phyloP scores from a whole-genome alignment of 2,797 vertebrate species.

The Mus minutoides region DNA sequence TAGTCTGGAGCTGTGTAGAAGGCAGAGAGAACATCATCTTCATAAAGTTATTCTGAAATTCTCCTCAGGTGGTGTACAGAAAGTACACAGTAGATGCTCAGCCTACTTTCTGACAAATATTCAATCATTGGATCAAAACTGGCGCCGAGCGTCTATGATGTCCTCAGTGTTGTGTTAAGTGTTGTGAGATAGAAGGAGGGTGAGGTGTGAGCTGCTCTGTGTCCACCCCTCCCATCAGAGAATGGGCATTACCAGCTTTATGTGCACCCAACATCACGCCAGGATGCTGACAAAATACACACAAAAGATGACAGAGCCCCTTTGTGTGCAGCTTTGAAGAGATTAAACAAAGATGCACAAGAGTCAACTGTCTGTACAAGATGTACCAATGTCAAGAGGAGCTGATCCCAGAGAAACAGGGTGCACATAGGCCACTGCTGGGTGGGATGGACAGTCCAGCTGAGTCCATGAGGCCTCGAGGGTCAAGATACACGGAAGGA shows the following conservation, averaged over 20 bases:
- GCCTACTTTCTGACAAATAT: neutral
- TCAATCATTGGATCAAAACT: neutral
- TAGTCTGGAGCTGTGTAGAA: too few relatives aligned
- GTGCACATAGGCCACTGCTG: fast-evolving
- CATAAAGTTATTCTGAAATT: neutral
- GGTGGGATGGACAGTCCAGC: neutral
- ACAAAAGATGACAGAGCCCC: neutral
- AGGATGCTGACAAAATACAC: neutral
- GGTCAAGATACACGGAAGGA: neutral
- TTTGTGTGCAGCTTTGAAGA: neutral
- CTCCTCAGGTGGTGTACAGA: neutral
- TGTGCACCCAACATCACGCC: neutral
- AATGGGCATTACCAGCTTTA: neutral
- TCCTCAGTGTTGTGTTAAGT: neutral
- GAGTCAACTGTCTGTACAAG: neutral
- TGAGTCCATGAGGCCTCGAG: neutral
- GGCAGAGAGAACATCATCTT: neutral
- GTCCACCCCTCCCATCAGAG: neutral
- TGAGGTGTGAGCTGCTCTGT: fast-evolving
- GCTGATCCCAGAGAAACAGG: neutral
- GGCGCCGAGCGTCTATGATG: neutral
- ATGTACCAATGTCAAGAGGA: neutral
- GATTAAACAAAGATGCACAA: neutral
- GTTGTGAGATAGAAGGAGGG: neutral
- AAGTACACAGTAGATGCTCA: neutral